phyloP scores from a whole-genome alignment of 2,888 invertebrate species.

The Philereme transversata region DNA sequence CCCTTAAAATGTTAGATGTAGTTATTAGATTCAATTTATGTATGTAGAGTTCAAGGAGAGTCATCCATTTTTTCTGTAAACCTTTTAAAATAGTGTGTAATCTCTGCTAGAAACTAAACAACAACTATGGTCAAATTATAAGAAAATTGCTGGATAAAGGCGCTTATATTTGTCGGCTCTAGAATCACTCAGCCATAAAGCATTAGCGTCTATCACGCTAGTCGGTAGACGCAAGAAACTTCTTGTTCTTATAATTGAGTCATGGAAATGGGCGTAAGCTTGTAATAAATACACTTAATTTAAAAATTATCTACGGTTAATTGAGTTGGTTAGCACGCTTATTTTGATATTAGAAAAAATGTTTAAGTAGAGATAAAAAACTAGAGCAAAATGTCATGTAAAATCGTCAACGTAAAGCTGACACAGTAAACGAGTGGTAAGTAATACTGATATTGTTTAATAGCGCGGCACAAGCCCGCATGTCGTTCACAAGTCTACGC shows the following conservation, averaged over 20 bases:
- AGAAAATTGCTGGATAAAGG: constrained; percentile 6
- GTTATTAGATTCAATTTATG: not conserved
- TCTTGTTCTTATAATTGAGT: constrained; percentile 49
- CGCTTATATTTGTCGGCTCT: constrained; percentile 19
- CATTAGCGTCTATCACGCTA: constrained; percentile 51
- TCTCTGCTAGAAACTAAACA: not conserved
- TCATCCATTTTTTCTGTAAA: not conserved
- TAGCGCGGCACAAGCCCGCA: constrained; percentile 48
- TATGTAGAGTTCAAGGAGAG: not conserved
- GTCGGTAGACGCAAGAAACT: constrained; percentile 44
- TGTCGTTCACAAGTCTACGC: constrained; percentile 62
- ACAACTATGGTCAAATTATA: constrained; percentile 1
- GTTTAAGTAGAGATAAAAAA: not conserved
- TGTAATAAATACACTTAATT: constrained; percentile 28
- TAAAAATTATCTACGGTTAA: constrained; percentile 19
- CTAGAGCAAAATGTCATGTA: not conserved
- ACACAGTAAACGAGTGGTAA: constrained; percentile 7
- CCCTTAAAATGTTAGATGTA: too few species aligned
- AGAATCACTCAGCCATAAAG: constrained; percentile 53
- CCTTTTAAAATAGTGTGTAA: not conserved
- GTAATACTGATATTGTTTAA: constrained; percentile 24
- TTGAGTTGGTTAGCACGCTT: constrained; percentile 15
- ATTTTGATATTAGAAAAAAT: not conserved
- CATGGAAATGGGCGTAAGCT: constrained; percentile 46
- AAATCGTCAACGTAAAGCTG: not conserved